Percentiles rank a stretch among this genome's conserved stretches.
Conservation (phyloP, 2,888 invertebrate species). For the Sphinx pinastri region DNA sequence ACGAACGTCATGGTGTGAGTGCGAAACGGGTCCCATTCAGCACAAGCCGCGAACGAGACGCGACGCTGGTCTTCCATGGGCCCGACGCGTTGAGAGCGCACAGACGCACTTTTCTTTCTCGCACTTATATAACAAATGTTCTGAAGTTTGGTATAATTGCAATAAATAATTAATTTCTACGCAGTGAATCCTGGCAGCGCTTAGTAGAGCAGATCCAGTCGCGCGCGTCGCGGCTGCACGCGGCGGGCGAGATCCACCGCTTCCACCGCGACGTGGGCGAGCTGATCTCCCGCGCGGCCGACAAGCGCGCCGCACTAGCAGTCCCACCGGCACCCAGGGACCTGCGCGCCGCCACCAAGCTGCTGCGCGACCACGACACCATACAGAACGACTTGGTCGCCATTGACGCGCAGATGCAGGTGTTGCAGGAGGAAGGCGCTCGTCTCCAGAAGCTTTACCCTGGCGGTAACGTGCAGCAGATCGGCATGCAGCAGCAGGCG, state of each 20-base stretch:
- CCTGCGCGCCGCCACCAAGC: conserved; percentile 92
- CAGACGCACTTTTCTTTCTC: too few species aligned
- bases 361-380: conserved; percentile 94
- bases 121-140: too few species aligned
- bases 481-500: conserved; percentile 93
- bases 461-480: conserved; percentile 95
- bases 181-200: conserved; percentile 92
- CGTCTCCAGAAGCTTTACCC: conserved; percentile 95
- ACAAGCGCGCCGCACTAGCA: conserved; percentile 93
- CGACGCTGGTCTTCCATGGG: too few species aligned
- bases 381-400: conserved; percentile 95
- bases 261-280: conserved; percentile 98
- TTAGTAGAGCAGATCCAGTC: conserved; percentile 93
- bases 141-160: too few species aligned
- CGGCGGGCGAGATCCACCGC: conserved; percentile 98
- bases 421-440: conserved; percentile 96
- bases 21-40: too few species aligned
- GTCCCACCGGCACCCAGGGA: conserved; percentile 89
- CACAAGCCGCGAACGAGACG: too few species aligned
- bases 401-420: conserved; percentile 90
- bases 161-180: not conserved
- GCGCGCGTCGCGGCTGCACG: conserved; percentile 93
- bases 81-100: too few species aligned
- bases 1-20: too few species aligned
- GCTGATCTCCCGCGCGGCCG: conserved; percentile 92